A percentile compares a stretch with the other conserved stretches of the same genome.
Conservation (phyloP, 2,888 invertebrate genomes). For the Dryobotodes eremita region DNA sequence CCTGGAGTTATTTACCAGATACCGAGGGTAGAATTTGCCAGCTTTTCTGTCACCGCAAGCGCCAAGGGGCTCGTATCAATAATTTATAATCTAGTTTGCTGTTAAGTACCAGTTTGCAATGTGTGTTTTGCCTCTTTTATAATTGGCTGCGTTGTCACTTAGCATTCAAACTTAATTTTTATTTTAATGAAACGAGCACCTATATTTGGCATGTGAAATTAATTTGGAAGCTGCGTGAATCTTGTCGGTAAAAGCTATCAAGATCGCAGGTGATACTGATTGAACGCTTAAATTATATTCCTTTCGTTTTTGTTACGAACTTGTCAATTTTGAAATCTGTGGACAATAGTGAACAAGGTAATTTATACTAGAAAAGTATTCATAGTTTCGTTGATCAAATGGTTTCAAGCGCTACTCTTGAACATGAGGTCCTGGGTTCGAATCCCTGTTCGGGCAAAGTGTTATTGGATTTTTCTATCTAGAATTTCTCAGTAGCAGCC, state of each 20-base stretch:
- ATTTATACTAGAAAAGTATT: not conserved
- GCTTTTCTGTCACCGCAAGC: not conserved
- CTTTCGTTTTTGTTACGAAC: not conserved
- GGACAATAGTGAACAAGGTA: not conserved
- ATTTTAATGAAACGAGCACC: not conserved
- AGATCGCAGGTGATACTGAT: not conserved
- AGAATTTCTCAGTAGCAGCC: not conserved
- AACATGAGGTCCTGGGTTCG: not conserved
- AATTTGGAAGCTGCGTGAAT: not conserved
- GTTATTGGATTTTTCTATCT: not conserved
- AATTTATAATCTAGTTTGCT: not conserved
- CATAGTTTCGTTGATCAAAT: not conserved
- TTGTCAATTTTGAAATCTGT: conserved; percentile 20
- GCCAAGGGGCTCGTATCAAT: conserved; percentile 3
- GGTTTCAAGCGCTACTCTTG: not conserved
- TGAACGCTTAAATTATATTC: not conserved
- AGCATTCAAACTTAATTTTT: conserved; percentile 10
- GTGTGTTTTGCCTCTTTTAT: not conserved
- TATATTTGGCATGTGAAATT: not conserved
- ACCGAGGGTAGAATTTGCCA: not conserved
- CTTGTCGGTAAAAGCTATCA: not conserved
- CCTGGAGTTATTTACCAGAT: not conserved
- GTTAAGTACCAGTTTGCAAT: not conserved
- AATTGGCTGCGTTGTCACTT: not conserved
- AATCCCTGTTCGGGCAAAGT: not conserved